These are phyloP conservation scores for Hirtodrosophila cameraria DNA, from an alignment of 2,888 invertebrate genomes.

Conservation along the genomic window DNA sequence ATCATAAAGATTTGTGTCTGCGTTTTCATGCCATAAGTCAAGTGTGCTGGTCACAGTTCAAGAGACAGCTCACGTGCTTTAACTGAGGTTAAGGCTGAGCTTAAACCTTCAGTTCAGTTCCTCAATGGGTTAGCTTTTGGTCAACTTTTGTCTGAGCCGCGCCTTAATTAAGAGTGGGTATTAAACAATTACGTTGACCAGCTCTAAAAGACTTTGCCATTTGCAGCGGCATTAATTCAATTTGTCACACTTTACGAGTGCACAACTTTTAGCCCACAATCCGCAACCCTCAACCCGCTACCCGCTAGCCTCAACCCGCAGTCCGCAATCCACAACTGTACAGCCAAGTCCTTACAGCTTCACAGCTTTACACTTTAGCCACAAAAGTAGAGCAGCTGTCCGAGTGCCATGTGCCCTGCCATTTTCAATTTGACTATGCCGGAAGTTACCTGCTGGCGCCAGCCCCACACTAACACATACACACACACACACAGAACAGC, in stretches of 20 bases:
- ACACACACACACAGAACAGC: slow-evolving; percentile 29
- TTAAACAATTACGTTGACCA: slow-evolving; percentile 78
- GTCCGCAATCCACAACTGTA: slow-evolving; percentile 17
- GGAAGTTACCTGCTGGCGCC: slow-evolving; percentile 81
- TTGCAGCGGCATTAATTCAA: slow-evolving; percentile 77
- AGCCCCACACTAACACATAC: slow-evolving; percentile 41
- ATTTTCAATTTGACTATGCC: slow-evolving; percentile 78
- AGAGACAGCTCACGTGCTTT: slow-evolving; percentile 50
- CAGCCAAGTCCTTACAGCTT: slow-evolving; percentile 27
- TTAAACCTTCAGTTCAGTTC: not conserved
- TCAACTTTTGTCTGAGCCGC: slow-evolving; percentile 23
- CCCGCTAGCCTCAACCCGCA: not conserved
- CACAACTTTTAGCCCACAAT: slow-evolving; percentile 48
- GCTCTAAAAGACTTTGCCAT: slow-evolving; percentile 61
- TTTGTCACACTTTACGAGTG: slow-evolving; percentile 78
- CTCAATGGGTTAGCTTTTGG: not conserved
- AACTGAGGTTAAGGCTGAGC: slow-evolving; percentile 24
- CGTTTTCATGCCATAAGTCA: slow-evolving; percentile 75
- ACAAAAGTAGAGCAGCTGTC: slow-evolving; percentile 73
- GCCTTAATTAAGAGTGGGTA: slow-evolving; percentile 70
- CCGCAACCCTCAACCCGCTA: slow-evolving; percentile 3
- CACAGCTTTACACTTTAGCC: slow-evolving; percentile 71
- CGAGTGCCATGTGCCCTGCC: slow-evolving; percentile 49
- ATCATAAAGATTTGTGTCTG: slow-evolving; percentile 79
- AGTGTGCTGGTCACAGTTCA: slow-evolving; percentile 73